Evolutionary conservation across 2,888 invertebrate genomes (phyloP).

Genomic region (Tipula confusa): DNA sequence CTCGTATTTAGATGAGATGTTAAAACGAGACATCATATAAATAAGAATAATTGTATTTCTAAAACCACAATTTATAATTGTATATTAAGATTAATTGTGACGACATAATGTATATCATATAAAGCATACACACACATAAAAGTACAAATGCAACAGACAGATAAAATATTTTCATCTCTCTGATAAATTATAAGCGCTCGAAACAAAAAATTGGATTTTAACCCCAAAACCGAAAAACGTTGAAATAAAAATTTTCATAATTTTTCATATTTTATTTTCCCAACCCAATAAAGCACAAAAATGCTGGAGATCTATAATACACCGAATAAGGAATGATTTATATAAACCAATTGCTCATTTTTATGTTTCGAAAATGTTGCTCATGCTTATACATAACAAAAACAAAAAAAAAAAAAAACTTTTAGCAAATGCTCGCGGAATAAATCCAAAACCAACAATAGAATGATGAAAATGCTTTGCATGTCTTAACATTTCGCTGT

Average conservation of each 20-base stretch:
- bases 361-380: background rate
- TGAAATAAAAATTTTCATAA: background rate
- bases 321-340: background rate
- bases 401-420: no score
- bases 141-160: background rate
- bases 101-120: background rate
- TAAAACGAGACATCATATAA: background rate
- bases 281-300: background rate
- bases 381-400: background rate
- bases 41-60: background rate
- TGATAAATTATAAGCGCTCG: background rate
- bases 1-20: no score
- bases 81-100: background rate
- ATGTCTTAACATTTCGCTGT: background rate
- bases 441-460: background rate
- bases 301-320: background rate
- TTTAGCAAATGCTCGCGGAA: background rate
- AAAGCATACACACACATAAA: background rate
- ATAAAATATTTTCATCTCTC: background rate
- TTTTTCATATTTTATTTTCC: background rate
- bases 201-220: background rate
- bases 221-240: background rate
- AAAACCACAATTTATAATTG: background rate
- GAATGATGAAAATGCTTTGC: background rate
- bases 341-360: background rate